Evolutionary conservation across 2,797 vertebrate species (phyloP).

Genomic region (Coranthus polyacanthus): DNA sequence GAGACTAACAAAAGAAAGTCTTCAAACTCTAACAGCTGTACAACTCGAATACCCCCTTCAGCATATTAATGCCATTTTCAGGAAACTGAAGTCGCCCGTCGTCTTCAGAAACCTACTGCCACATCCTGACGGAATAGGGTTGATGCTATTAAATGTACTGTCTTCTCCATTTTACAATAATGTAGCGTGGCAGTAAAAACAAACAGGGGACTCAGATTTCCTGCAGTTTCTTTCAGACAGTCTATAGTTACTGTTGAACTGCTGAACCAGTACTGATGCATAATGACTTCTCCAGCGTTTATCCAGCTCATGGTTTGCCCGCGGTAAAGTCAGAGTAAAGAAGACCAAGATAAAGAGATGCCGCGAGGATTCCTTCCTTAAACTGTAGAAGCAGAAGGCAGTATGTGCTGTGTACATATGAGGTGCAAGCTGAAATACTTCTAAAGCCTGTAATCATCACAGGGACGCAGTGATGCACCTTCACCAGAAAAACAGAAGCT

Average conservation of each 20-base stretch:
- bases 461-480: too few relatives aligned
- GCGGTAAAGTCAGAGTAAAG: slow-evolving; percentile 4
- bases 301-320: neutral
- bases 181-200: slow-evolving; percentile 38
- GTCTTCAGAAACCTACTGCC: slow-evolving; percentile 32
- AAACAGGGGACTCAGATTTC: slow-evolving; percentile 53
- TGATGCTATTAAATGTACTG: slow-evolving; percentile 55
- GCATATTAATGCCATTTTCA: slow-evolving; percentile 43
- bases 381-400: too few relatives aligned
- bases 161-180: slow-evolving; percentile 55
- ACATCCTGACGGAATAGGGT: slow-evolving; percentile 62
- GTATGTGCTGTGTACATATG: too few relatives aligned
- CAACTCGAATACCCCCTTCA: slow-evolving; percentile 6
- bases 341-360: neutral
- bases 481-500: too few relatives aligned
- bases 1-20: slow-evolving; percentile 20
- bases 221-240: slow-evolving; percentile 20
- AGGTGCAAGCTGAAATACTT: too few relatives aligned
- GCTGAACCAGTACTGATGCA: slow-evolving; percentile 3
- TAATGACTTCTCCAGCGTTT: slow-evolving; percentile 1
- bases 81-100: slow-evolving; percentile 29
- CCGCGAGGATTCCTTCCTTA: neutral
- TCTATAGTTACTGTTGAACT: slow-evolving; percentile 10
- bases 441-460: too few relatives aligned
- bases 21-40: slow-evolving; percentile 9